phyloP scores from a whole-genome alignment of 1,140 invertebrate species.

The Hycleus phaleratus region DNA sequence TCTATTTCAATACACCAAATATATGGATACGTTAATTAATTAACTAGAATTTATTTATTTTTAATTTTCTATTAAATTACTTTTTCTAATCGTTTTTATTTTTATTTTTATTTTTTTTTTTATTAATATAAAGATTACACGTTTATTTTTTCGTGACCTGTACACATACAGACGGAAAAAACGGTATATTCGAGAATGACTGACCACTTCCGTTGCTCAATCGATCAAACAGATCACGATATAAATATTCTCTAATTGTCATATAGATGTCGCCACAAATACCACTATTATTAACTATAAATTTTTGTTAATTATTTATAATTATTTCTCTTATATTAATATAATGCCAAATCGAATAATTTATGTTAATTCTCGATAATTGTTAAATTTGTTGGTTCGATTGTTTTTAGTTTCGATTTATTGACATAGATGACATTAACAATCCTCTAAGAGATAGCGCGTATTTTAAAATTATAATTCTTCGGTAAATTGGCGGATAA shows the following conservation, averaged over 20 bases:
- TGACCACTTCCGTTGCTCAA: conserved; percentile 39
- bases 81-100: conserved; percentile 11
- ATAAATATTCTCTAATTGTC: neutral
- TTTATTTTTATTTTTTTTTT: conserved; percentile 16
- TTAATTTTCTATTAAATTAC: conserved; percentile 10
- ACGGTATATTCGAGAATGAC: conserved; percentile 17
- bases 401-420: no score
- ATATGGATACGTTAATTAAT: neutral
- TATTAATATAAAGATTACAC: conserved; percentile 31
- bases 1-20: neutral
- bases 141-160: no score
- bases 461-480: no score
- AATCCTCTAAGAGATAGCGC: no score
- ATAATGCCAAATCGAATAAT: no score
- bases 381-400: no score
- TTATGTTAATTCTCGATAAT: no score
- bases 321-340: no score
- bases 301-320: neutral
- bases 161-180: no score
- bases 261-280: neutral
- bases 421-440: no score
- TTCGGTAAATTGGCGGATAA: no score
- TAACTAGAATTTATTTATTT: neutral
- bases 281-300: neutral
- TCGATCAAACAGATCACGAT: conserved; percentile 12